Conservation (phyloP, 2,113 vertebrate species). For the Typhlomys cinereus region DNA sequence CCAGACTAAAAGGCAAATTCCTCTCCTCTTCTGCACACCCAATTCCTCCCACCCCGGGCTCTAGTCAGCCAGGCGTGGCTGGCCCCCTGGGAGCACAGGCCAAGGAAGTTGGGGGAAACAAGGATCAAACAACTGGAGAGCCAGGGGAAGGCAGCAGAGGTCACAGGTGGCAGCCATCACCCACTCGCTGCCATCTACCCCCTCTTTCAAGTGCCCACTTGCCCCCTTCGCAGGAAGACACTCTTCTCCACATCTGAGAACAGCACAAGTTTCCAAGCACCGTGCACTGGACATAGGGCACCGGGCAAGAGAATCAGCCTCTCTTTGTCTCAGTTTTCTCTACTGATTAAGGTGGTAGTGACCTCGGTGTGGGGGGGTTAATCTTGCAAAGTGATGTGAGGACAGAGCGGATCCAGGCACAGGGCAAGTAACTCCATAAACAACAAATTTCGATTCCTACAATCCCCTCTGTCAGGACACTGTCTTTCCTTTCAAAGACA, state of each 20-base stretch:
- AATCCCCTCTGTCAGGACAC: background rate
- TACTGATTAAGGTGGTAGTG: background rate
- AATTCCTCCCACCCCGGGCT: constrained; percentile 16
- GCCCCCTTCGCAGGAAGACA: background rate
- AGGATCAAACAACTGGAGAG: constrained; percentile 9
- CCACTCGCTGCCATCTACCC: background rate
- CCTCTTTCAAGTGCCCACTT: background rate
- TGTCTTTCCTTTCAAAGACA: constrained; percentile 58
- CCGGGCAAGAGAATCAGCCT: background rate
- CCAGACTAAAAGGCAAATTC: constrained; percentile 66
- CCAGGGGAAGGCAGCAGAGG: background rate
- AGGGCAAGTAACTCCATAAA: background rate
- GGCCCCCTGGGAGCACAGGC: constrained; percentile 56
- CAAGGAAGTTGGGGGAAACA: background rate
- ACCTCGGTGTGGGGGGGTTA: background rate
- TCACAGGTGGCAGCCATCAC: constrained; percentile 50
- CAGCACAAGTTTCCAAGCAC: background rate
- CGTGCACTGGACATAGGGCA: background rate
- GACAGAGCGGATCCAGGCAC: background rate
- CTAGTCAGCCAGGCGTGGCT: constrained; percentile 46
- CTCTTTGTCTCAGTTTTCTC: constrained; percentile 27
- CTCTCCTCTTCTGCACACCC: constrained; percentile 59
- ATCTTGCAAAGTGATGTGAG: background rate
- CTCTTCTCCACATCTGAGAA: background rate
- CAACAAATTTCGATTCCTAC: background rate